Evolutionary conservation across 92 coral and sea anemone genomes (phyloP).

Genomic region (Zoanthus sociatus): DNA sequence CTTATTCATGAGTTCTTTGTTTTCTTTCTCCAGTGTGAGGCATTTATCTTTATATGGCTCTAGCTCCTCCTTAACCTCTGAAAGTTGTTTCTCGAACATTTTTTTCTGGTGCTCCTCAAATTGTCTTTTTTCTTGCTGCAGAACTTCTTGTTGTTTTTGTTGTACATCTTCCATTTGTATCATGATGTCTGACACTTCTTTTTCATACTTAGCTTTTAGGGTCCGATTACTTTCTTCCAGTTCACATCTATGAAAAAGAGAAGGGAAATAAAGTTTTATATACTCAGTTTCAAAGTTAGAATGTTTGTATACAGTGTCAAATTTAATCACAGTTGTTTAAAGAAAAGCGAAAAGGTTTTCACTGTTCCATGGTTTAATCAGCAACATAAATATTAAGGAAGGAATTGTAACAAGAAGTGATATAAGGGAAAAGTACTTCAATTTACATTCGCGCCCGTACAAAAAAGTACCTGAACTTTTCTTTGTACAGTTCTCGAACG

Average conservation of each 20-base stretch:
- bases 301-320: too few relatives aligned
- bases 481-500: background rate
- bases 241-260: conserved; percentile 51
- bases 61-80: conserved; percentile 84
- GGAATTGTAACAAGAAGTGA: too few relatives aligned
- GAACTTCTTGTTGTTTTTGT: conserved; percentile 87
- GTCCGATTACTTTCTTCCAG: conserved; percentile 90
- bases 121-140: conserved; percentile 69
- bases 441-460: too few relatives aligned
- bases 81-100: conserved; percentile 83
- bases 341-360: too few relatives aligned
- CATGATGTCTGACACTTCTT: conserved; percentile 88
- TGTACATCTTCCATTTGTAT: conserved; percentile 93
- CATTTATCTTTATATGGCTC: conserved; percentile 78
- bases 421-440: too few relatives aligned
- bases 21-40: conserved; percentile 80
- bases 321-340: too few relatives aligned
- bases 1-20: conserved; percentile 73
- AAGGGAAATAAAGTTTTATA: background rate
- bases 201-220: conserved; percentile 90
- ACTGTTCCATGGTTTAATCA: too few relatives aligned
- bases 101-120: conserved; percentile 88
- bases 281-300: background rate
- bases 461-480: background rate
- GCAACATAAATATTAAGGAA: too few relatives aligned